phyloP scores from a whole-genome alignment of 1,140 invertebrate genomes.

The Drosophila ficusphila region DNA sequence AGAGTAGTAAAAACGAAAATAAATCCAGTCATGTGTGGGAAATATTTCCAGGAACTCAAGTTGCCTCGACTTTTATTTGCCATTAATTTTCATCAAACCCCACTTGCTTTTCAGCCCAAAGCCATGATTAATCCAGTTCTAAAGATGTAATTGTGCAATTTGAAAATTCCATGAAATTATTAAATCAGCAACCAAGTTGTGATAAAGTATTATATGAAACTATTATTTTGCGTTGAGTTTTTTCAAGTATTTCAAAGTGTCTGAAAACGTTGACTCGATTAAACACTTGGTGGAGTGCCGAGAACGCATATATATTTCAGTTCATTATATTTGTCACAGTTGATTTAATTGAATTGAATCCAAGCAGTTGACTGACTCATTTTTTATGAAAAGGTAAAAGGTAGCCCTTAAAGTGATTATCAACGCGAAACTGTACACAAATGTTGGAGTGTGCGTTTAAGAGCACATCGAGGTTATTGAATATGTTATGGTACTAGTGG shows the following conservation, averaged over 20 bases:
- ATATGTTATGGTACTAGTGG: constrained; percentile 14
- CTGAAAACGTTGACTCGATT: too few species aligned
- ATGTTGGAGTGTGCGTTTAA: background rate
- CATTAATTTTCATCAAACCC: constrained; percentile 24
- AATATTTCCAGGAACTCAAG: constrained; percentile 18
- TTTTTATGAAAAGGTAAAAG: too few species aligned
- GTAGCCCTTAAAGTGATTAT: constrained; percentile 22
- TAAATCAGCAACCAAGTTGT: background rate
- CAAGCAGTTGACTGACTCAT: too few species aligned
- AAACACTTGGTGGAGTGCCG: too few species aligned
- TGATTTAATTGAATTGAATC: too few species aligned
- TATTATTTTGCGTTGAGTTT: too few species aligned
- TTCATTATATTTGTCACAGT: too few species aligned
- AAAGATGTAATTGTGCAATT: background rate
- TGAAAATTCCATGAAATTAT: background rate
- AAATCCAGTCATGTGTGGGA: constrained; percentile 28
- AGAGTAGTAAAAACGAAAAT: constrained; percentile 24
- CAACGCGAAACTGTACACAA: background rate
- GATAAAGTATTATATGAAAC: too few species aligned
- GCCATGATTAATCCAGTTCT: background rate
- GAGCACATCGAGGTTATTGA: constrained; percentile 16
- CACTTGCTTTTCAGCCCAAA: background rate
- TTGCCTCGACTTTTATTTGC: constrained; percentile 17
- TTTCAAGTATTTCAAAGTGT: too few species aligned
- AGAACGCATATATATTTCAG: too few species aligned